A percentile compares a stretch with the other conserved stretches of the same genome.
Conservation (phyloP, 2,888 invertebrate species). For the Rhyacophila evoluta region DNA sequence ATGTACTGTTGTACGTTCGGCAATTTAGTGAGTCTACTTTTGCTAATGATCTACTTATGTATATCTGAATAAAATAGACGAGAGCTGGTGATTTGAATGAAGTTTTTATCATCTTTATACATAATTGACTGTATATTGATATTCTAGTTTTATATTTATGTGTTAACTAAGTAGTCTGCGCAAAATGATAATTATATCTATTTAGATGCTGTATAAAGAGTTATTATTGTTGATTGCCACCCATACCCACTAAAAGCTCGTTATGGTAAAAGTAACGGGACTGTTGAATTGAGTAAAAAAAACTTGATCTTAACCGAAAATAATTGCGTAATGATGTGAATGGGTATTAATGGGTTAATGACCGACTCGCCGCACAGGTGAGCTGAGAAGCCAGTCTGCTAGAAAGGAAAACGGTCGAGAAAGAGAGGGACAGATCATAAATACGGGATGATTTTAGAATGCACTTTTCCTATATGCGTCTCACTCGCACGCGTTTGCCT, state of each 20-base stretch:
- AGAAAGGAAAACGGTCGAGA: background rate
- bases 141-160: no score
- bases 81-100: no score
- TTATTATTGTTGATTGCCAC: background rate
- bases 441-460: constrained; percentile 13
- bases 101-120: no score
- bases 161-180: no score
- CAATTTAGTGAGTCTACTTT: no score
- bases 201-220: no score
- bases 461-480: constrained; percentile 12
- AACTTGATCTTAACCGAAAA: background rate
- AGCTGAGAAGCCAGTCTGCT: background rate
- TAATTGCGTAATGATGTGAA: background rate
- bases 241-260: background rate
- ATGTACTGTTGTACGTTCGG: no score
- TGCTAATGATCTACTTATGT: no score
- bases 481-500: background rate
- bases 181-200: no score
- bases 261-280: background rate
- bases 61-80: no score
- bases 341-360: constrained; percentile 12
- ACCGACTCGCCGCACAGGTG: constrained; percentile 12
- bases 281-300: background rate
- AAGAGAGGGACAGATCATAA: constrained; percentile 1
- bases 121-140: no score